Evolutionary conservation across 2,113 vertebrate genomes (phyloP).

Genomic region (Ornithorhynchus anatinus): DNA sequence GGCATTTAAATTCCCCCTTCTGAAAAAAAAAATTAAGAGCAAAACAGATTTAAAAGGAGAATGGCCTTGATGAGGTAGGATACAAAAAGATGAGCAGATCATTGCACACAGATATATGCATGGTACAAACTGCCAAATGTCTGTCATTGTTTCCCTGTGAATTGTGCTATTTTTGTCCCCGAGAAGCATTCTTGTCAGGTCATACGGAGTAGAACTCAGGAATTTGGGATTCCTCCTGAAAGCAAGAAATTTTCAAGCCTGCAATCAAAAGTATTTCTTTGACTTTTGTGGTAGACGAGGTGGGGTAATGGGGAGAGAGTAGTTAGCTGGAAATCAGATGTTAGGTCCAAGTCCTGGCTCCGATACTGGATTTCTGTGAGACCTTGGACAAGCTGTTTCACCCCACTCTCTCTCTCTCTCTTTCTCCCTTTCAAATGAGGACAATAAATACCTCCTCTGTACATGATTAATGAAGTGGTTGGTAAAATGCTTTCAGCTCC

Average conservation of each 20-base stretch:
- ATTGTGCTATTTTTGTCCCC: conserved; percentile 3
- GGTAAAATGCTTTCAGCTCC: conserved; percentile 3
- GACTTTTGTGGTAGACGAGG: too few relatives aligned
- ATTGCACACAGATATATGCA: conserved; percentile 36
- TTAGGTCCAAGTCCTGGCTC: not conserved
- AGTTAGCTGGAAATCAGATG: not conserved
- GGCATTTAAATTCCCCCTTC: too few relatives aligned
- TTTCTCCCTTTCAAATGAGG: conserved; percentile 14
- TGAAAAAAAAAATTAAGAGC: too few relatives aligned
- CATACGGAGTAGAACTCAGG: not conserved
- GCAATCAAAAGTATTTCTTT: too few relatives aligned
- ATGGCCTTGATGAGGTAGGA: not conserved
- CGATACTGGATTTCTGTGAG: not conserved
- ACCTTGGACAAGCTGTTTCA: not conserved
- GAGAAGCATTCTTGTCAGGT: too few relatives aligned
- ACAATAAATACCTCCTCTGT: not conserved
- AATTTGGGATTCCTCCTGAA: conserved; percentile 23
- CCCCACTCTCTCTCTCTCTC: too few relatives aligned
- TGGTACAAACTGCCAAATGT: conserved; percentile 21
- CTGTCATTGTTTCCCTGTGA: conserved; percentile 26
- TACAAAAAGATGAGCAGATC: conserved; percentile 37
- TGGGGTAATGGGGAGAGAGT: not conserved
- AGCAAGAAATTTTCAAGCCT: conserved; percentile 56
- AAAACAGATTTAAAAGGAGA: too few relatives aligned
- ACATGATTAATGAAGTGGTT: not conserved